phyloP scores from a whole-genome alignment of 2,113 vertebrate genomes.

The Verasper variegatus region DNA sequence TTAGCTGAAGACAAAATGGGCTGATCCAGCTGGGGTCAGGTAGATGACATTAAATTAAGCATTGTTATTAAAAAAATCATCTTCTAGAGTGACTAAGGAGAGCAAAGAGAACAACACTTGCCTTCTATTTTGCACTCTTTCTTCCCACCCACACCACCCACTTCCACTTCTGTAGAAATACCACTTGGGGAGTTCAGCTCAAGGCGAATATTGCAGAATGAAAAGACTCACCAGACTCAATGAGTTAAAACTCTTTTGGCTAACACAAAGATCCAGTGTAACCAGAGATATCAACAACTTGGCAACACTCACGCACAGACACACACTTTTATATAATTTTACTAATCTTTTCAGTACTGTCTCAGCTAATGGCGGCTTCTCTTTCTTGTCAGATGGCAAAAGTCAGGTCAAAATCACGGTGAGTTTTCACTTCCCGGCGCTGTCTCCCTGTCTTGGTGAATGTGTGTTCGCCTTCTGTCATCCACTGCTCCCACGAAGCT shows the following conservation, averaged over 20 bases:
- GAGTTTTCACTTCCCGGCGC: conserved; percentile 12
- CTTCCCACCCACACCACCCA: conserved; percentile 49
- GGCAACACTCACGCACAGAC: conserved; percentile 30
- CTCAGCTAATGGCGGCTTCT: background rate
- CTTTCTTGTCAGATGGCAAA: conserved; percentile 8
- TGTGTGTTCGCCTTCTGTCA: no score
- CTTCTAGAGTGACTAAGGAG: conserved; percentile 2
- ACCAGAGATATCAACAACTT: conserved; percentile 49
- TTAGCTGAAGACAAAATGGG: background rate
- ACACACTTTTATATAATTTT: conserved; percentile 12
- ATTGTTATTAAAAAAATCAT: conserved; percentile 5
- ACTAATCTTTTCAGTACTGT: conserved; percentile 27
- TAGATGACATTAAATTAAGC: conserved; percentile 17
- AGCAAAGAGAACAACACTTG: background rate
- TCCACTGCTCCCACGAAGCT: no score
- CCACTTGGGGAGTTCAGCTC: conserved; percentile 72
- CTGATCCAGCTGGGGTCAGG: conserved; percentile 10
- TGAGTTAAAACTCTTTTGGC: conserved; percentile 42
- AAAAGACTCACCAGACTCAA: conserved; percentile 53
- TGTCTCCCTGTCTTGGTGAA: no score
- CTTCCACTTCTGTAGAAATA: conserved; percentile 44
- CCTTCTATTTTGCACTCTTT: conserved; percentile 23
- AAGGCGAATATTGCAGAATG: conserved; percentile 49
- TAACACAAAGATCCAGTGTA: conserved; percentile 33
- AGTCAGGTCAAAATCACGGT: conserved; percentile 5